Conservation (phyloP, 2,888 invertebrate species). For the Patella pellucida region DNA sequence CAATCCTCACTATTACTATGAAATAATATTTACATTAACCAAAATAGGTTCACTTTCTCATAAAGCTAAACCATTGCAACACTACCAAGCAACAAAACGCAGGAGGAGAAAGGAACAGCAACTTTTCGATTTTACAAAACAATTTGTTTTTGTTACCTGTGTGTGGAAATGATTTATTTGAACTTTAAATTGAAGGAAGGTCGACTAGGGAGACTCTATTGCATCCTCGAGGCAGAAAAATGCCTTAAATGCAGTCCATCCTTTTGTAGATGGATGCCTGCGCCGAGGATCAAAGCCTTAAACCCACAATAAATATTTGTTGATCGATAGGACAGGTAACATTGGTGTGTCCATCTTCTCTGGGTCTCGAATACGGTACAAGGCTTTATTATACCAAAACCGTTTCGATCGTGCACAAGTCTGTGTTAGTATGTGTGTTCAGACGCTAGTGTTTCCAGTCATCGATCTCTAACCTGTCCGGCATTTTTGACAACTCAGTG, state of each 20-base stretch:
- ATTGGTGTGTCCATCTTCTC: background rate
- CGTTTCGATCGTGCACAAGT: background rate
- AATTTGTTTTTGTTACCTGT: conserved; percentile 8
- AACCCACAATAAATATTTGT: background rate
- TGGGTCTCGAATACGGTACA: too few relatives aligned
- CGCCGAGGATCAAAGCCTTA: conserved; percentile 18
- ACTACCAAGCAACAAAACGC: background rate
- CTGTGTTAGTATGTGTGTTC: background rate
- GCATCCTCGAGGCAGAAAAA: conserved; percentile 22
- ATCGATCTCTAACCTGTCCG: conserved; percentile 10
- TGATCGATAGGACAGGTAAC: conserved; percentile 9
- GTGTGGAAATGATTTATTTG: conserved; percentile 6
- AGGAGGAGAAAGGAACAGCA: background rate
- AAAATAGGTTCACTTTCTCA: background rate
- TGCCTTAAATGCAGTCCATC: conserved; percentile 20
- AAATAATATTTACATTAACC: conserved; percentile 5
- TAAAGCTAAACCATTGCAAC: too few relatives aligned
- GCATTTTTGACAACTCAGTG: conserved; percentile 5
- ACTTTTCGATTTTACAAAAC: background rate
- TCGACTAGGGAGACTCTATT: conserved; percentile 12
- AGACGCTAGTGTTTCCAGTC: background rate
- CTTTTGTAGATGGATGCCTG: conserved; percentile 22
- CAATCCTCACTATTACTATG: background rate
- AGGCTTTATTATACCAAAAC: too few relatives aligned
- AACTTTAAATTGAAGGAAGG: background rate